Conservation (phyloP, 2,113 vertebrate species). For the Tympanuchus pallidicinctus region DNA sequence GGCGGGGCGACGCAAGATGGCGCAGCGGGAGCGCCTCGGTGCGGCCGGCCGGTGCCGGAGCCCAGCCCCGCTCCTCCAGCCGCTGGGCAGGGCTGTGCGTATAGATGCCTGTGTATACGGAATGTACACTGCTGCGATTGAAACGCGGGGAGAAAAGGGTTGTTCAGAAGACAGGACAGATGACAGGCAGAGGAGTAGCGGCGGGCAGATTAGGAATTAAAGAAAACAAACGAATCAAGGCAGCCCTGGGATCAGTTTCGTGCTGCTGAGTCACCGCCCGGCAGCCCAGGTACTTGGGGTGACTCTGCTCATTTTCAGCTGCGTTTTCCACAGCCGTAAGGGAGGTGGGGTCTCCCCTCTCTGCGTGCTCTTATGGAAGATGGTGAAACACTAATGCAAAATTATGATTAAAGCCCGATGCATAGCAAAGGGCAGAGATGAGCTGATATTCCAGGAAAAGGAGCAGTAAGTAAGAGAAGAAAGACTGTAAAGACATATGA, state of each 20-base stretch:
- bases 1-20: constrained; percentile 26
- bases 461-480: neutral
- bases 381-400: neutral
- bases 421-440: neutral
- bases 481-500: neutral
- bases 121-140: neutral
- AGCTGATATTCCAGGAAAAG: neutral
- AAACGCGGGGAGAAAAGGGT: neutral
- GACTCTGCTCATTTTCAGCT: neutral
- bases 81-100: neutral
- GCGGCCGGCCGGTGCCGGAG: no score
- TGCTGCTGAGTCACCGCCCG: constrained; percentile 24
- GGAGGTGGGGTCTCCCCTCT: accelerated
- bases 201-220: neutral
- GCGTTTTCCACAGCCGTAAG: neutral
- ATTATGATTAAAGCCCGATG: accelerated
- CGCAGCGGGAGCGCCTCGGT: neutral
- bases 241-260: neutral
- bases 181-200: neutral
- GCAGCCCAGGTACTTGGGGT: neutral
- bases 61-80: neutral
- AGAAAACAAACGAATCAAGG: neutral
- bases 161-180: neutral
- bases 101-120: no score
- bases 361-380: neutral